phyloP scores from a whole-genome alignment of 2,888 invertebrate species.

The Graphium colonna region DNA sequence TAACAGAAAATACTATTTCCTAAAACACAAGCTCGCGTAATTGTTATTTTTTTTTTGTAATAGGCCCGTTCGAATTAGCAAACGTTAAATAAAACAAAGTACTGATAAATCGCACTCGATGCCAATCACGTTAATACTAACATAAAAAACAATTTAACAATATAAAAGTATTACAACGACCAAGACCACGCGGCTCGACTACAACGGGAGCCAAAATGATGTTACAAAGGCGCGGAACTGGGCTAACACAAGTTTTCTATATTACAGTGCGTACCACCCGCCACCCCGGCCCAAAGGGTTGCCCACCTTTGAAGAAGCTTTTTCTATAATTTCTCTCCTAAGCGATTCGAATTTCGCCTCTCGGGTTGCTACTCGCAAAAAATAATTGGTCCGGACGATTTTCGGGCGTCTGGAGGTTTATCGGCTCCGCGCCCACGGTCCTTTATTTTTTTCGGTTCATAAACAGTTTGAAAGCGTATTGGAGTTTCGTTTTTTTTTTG shows the following conservation, averaged over 20 bases:
- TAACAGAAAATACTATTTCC: too few relatives aligned
- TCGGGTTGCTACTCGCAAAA: constrained; percentile 74
- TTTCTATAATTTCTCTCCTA: constrained; percentile 77
- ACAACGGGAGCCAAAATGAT: constrained; percentile 73
- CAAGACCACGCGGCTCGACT: constrained; percentile 42
- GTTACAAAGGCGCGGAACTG: constrained; percentile 80
- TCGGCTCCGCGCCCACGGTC: constrained; percentile 44
- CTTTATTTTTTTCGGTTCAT: constrained; percentile 40
- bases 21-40: too few relatives aligned
- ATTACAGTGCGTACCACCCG: constrained; percentile 70
- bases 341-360: constrained; percentile 79
- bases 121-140: too few relatives aligned
- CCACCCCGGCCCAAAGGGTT: constrained; percentile 58
- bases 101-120: too few relatives aligned
- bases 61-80: too few relatives aligned
- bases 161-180: constrained; percentile 27
- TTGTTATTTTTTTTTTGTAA: too few relatives aligned
- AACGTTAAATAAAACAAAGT: too few relatives aligned
- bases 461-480: constrained; percentile 30
- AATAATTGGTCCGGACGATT: constrained; percentile 75
- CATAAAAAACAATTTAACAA: constrained; percentile 18
- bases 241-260: constrained; percentile 81
- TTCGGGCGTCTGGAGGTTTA: constrained; percentile 53
- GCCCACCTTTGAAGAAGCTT: constrained; percentile 78
- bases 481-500: constrained; percentile 30